Conservation (phyloP, 2,797 vertebrate genomes). For the Helostoma temminkii region DNA sequence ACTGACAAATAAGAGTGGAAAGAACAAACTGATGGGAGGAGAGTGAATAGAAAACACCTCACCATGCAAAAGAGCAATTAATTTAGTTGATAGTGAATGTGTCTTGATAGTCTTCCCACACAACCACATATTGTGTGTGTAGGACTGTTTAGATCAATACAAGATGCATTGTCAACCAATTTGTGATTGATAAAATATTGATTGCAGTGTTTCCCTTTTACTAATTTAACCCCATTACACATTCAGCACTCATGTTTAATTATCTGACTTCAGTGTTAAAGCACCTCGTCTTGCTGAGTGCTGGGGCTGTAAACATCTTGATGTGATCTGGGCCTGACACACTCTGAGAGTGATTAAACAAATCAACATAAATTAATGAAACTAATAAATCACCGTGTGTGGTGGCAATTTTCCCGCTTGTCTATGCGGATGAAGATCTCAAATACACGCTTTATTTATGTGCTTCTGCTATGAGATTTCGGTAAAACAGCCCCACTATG, state of each 20-base stretch:
- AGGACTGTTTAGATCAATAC: constrained; percentile 49
- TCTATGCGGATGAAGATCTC: constrained; percentile 77
- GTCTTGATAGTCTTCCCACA: constrained; percentile 21
- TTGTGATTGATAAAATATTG: constrained; percentile 72
- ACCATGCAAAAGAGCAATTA: constrained; percentile 39
- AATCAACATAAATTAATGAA: constrained; percentile 82
- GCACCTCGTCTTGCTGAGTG: constrained; percentile 68
- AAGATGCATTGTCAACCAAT: constrained; percentile 51
- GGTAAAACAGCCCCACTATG: constrained; percentile 67
- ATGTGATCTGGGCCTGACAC: constrained; percentile 70
- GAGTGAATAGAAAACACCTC: constrained; percentile 40
- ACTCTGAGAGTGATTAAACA: constrained; percentile 72
- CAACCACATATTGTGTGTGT: not conserved
- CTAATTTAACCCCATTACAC: constrained; percentile 65
- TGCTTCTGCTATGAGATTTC: constrained; percentile 65
- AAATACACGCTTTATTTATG: constrained; percentile 75
- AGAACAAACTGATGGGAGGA: constrained; percentile 38
- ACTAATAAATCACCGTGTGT: constrained; percentile 68
- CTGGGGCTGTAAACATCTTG: constrained; percentile 73
- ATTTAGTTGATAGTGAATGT: constrained; percentile 47
- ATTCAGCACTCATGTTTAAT: constrained; percentile 66
- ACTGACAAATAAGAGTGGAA: constrained; percentile 34
- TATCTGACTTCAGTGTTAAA: constrained; percentile 68
- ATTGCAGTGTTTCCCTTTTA: constrained; percentile 55
- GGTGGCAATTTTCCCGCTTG: constrained; percentile 71